Base-by-base conservation (phyloP, 2,113 vertebrate genomes). In the Colistium nudipinnis region DNA sequence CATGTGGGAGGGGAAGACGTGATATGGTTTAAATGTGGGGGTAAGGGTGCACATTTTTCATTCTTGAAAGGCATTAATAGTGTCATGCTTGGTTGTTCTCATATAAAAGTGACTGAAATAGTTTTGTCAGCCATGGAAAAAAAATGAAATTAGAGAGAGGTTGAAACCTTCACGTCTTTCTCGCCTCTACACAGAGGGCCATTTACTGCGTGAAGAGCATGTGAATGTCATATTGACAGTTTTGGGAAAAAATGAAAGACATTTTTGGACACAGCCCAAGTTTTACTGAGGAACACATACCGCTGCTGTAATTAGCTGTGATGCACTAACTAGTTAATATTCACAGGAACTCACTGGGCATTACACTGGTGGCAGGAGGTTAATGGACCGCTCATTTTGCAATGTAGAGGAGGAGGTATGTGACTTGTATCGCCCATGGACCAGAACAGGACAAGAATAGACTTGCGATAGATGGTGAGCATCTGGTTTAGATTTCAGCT, bases 321-420 rank as follows among this genome's bases (percentile, higher is more conserved):
- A 35, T 64, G 24, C 62, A 48, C 44, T 17, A 36, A 24, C 61
- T 19, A 31, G 13, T 31, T 45, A 19, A 44, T 30, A 61, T 61
- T 41, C 28, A 61, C 11, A 20, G 27, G 25, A 33, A 33, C 28
- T 33, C 19, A 31, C 38, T 13, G 10, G 28, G 38, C 9, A 13
- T 61, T 44, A 28, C 9, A 61, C 11, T 13, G 25, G 25, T 44
- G 27, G 27, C 27, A 61, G 3, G 11, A 31, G 38, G 39, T 45
- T 45, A 31, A 44, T 61, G 57, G 39, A 16, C 17, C 11, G 6
- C 17, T 3, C 2, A 12, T 13, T 33, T 14, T 27, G 7, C 31
- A 30, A 13, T 10, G 10, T 30, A 35, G 39, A 10, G 10, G 20
- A 30, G 12, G 47, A 28, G 36, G 43, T n/a, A 24, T 25, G 8